Conservation (phyloP, 1,140 invertebrate species). For the Sinonovacula constricta region DNA sequence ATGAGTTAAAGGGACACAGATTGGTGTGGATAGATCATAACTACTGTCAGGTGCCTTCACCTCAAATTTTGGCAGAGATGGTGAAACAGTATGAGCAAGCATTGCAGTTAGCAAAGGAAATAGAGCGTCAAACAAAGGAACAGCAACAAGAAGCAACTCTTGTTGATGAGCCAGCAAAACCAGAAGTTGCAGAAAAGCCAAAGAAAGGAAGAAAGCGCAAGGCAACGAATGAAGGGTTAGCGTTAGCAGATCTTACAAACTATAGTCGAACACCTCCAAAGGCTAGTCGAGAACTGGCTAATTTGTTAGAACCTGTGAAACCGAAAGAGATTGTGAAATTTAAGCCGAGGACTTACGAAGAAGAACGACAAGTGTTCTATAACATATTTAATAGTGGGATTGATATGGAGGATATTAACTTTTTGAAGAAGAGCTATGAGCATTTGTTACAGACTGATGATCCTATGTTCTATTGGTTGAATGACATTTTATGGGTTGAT, state of each 20-base stretch:
- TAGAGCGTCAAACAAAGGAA: constrained; percentile 26
- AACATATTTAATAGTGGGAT: constrained; percentile 82
- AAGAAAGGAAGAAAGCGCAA: constrained; percentile 59
- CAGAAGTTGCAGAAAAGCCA: constrained; percentile 58
- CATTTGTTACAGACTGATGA: constrained; percentile 89
- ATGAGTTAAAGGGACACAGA: constrained; percentile 48
- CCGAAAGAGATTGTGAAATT: constrained; percentile 67
- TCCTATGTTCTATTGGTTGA: constrained; percentile 88
- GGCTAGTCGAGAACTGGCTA: constrained; percentile 71
- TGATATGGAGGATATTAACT: constrained; percentile 93
- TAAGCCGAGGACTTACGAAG: constrained; percentile 66
- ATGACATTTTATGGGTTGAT: constrained; percentile 98
- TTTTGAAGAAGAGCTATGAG: constrained; percentile 91
- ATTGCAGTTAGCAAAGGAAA: constrained; percentile 17
- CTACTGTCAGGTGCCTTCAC: constrained; percentile 71
- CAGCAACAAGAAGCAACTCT: constrained; percentile 23
- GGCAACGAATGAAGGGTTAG: constrained; percentile 32
- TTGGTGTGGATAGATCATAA: constrained; percentile 74
- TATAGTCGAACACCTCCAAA: constrained; percentile 3
- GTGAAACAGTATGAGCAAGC: constrained; percentile 54
- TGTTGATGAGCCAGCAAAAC: constrained; percentile 41
- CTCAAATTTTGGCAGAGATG: constrained; percentile 45
- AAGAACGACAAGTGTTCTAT: constrained; percentile 74
- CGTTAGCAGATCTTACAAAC: constrained; percentile 41
- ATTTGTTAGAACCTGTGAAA: constrained; percentile 68